A percentile compares a stretch with the other conserved stretches of the same genome.
These are phyloP conservation scores for Gymnothorax reevesii DNA, from an alignment of 2,797 vertebrate species.

Conservation along the genomic window DNA sequence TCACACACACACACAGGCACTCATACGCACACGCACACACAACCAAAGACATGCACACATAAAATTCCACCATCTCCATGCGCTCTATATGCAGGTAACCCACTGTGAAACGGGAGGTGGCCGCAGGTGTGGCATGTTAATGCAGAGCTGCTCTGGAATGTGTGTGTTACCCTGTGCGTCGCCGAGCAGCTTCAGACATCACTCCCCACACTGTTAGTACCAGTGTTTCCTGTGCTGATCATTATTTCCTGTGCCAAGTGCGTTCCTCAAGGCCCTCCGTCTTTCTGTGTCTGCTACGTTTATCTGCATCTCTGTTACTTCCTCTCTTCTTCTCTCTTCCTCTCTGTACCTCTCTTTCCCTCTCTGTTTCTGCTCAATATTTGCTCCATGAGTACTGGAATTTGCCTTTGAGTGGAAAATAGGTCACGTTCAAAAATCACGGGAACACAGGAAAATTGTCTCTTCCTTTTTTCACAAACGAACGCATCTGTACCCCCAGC, in stretches of 20 bases:
- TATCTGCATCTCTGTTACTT: no score
- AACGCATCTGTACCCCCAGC: neutral
- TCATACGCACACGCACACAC: neutral
- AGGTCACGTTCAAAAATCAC: neutral
- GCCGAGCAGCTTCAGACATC: neutral
- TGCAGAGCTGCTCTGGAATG: neutral
- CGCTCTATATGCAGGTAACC: neutral
- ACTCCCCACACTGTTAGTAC: neutral
- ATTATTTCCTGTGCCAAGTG: neutral
- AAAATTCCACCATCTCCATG: neutral
- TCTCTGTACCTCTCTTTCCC: neutral
- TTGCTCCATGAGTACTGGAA: neutral
- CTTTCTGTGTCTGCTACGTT: neutral
- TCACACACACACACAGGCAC: neutral
- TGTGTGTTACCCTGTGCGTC: no score
- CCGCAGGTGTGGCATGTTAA: neutral
- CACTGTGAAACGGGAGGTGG: neutral
- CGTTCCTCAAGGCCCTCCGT: neutral
- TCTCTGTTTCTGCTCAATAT: neutral
- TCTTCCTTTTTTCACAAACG: neutral
- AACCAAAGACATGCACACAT: neutral
- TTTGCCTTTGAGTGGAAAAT: constrained; percentile 6
- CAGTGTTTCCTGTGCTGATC: neutral
- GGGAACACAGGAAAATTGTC: neutral
- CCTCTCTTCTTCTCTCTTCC: no score